These are phyloP conservation scores for Clepsis dumicolana DNA, from an alignment of 2,888 invertebrate species.

Conservation along the genomic window DNA sequence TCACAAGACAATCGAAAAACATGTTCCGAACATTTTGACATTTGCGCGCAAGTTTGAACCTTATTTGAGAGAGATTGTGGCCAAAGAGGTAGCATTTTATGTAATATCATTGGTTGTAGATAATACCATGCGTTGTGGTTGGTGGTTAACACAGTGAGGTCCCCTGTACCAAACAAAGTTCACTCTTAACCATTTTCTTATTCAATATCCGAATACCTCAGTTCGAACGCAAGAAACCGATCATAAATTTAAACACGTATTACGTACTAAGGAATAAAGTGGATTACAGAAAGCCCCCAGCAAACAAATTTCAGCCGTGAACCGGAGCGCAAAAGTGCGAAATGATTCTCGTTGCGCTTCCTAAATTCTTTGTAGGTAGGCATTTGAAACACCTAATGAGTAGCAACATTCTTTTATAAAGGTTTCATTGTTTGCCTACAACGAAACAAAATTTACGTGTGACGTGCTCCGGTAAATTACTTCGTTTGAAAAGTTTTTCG, in stretches of 20 bases:
- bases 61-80: too few species aligned
- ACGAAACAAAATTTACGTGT: slow-evolving; percentile 32
- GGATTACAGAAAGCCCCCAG: slow-evolving; percentile 17
- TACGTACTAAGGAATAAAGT: slow-evolving; percentile 24
- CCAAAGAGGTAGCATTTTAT: too few species aligned
- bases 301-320: slow-evolving; percentile 25
- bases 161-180: neutral
- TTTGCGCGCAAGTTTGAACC: too few species aligned
- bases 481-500: slow-evolving; percentile 35
- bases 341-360: slow-evolving; percentile 13
- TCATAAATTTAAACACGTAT: slow-evolving; percentile 41
- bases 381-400: slow-evolving; percentile 38
- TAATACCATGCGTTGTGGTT: neutral
- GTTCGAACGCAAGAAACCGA: slow-evolving; percentile 31
- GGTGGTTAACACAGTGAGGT: too few species aligned
- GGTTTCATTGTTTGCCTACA: slow-evolving; percentile 40
- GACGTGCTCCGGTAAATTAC: slow-evolving; percentile 32
- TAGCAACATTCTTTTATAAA: slow-evolving; percentile 36
- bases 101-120: neutral
- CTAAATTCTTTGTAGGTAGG: slow-evolving; percentile 36
- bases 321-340: slow-evolving; percentile 8
- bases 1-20: too few species aligned
- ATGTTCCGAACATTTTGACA: too few species aligned
- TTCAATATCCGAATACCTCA: slow-evolving; percentile 35
- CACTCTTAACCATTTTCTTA: slow-evolving; percentile 19